Percentiles rank a stretch among this genome's conserved stretches.
Conservation (phyloP, 2,113 vertebrate genomes). For the Meles meles region DNA sequence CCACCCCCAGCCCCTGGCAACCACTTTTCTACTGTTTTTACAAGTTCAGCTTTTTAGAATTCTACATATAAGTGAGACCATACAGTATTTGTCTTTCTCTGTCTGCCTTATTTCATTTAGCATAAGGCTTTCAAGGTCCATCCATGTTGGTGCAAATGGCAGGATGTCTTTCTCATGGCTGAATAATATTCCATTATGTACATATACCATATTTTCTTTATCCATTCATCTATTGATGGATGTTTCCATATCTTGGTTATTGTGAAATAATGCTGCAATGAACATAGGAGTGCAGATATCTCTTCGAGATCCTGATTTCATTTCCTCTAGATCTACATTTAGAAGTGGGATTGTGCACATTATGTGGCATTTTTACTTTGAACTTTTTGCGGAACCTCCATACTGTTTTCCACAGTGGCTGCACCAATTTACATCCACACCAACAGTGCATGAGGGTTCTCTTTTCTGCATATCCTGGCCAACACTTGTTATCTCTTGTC, state of each 20-base stretch:
- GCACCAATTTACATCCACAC: background rate
- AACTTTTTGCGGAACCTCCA: background rate
- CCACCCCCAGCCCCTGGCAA: background rate
- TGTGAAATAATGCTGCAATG: background rate
- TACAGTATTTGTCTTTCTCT: background rate
- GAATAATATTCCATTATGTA: background rate
- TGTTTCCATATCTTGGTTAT: background rate
- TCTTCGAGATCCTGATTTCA: background rate
- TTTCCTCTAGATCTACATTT: background rate
- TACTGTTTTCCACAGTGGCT: background rate
- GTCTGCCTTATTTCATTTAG: background rate
- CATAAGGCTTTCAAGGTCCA: background rate
- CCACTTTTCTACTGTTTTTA: background rate
- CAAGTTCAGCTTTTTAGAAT: background rate
- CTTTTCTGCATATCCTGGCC: background rate
- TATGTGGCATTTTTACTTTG: background rate
- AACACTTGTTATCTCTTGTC: background rate
- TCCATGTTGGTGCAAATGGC: background rate
- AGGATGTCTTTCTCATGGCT: background rate
- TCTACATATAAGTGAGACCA: background rate
- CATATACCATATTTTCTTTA: background rate
- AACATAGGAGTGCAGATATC: background rate
- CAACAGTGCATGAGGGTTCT: background rate
- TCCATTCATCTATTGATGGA: background rate
- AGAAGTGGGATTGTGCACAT: background rate